Percentiles rank a stretch among this genome's conserved stretches.
Evolutionary conservation across 2,113 vertebrate genomes (phyloP).

Genomic region (Choloepus hoffmanni): DNA sequence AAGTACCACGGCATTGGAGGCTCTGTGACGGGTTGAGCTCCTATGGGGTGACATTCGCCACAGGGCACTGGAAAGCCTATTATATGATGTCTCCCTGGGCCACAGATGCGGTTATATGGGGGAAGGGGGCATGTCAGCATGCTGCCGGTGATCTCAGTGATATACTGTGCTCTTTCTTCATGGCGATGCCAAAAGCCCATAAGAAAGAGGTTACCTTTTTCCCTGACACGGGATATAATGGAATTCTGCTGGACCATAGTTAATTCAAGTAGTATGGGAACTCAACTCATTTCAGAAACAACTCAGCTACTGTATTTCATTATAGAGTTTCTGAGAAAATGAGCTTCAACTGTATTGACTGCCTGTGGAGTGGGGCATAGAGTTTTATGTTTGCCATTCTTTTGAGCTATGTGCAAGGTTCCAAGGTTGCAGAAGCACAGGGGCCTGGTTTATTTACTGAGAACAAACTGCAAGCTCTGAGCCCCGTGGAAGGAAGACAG

Average conservation of each 20-base stretch:
- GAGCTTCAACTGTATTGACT: neutral
- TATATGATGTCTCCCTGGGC: neutral
- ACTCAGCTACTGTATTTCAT: accelerated
- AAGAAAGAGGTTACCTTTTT: neutral
- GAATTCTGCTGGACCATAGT: neutral
- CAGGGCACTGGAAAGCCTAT: neutral
- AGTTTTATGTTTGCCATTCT: neutral
- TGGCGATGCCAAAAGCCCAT: neutral
- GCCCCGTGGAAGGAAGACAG: accelerated
- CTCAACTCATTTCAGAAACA: neutral
- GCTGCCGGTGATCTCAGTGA: neutral
- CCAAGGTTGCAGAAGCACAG: neutral
- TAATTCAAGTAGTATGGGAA: neutral
- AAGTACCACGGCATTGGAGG: neutral
- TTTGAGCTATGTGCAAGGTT: neutral
- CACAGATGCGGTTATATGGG: neutral
- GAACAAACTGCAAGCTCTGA: neutral
- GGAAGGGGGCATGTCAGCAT: neutral
- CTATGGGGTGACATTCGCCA: neutral
- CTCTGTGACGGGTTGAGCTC: accelerated
- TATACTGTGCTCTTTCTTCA: no score
- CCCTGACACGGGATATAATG: neutral
- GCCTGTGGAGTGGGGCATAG: no score
- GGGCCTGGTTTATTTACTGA: no score
- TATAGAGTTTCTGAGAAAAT: neutral